These are phyloP conservation scores for Crypturellus undulatus DNA, from an alignment of 2,113 vertebrate genomes.

Conservation along the genomic window DNA sequence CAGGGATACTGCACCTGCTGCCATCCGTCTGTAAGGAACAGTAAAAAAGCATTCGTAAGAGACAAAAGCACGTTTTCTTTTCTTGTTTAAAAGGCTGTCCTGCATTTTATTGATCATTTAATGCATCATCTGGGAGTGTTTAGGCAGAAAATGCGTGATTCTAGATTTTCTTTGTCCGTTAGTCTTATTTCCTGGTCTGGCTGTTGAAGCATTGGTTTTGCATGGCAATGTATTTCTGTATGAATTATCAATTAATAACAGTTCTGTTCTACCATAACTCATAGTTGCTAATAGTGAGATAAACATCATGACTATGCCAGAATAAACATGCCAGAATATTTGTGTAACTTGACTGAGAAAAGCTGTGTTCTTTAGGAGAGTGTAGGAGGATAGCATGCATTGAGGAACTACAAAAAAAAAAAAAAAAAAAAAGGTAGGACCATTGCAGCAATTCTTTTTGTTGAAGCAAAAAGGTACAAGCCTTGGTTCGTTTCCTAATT, in stretches of 20 bases:
- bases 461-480: background rate
- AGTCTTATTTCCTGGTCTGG: background rate
- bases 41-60: background rate
- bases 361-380: background rate
- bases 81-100: background rate
- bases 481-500: background rate
- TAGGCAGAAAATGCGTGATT: fast-evolving
- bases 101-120: background rate
- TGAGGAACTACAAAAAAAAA: background rate
- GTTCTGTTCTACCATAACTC: background rate
- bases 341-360: background rate
- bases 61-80: constrained; percentile 56
- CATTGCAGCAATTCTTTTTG: background rate
- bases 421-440: background rate
- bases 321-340: background rate
- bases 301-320: fast-evolving
- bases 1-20: constrained; percentile 72
- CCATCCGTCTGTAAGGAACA: constrained; percentile 64
- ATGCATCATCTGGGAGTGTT: background rate
- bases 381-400: fast-evolving
- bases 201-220: background rate
- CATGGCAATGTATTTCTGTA: background rate
- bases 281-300: background rate
- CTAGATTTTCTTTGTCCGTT: background rate
- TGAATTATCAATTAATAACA: background rate